Base-by-base conservation (phyloP, 2,797 vertebrate species). In the Onychomys leucogaster region DNA sequence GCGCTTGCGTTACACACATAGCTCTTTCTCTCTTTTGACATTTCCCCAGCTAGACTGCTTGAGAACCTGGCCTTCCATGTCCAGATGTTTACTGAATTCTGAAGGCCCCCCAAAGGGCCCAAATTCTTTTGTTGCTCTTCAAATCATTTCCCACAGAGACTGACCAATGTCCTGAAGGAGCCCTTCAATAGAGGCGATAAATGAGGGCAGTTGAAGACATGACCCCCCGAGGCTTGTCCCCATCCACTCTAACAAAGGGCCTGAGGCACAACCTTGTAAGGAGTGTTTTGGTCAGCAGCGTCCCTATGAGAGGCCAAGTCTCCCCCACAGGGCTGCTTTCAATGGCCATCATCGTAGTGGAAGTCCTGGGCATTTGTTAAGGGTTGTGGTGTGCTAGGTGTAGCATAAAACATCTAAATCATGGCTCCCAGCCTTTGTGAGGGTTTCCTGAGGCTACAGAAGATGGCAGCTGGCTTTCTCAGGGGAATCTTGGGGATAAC, bases 61-160 rank as follows among this genome's bases (percentile, higher is more conserved):
- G 98, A 98, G 98, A 98, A 98, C 97, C 97, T 96, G 95, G 97
- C 97, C 97, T 97, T 96, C 96, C 91, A 10, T 8, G 96, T 97
- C 98, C 98, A 98, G 98, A 98, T 98, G 98, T 98, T 97, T 97
- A 88, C 97, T 95, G 96, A 97, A 97, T 98, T 97, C 97, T 93
- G 95, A 97, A 97, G 95, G 27, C 97, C 92, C 92, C 95, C 92
- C 92, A 84, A 95, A 97, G 94, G 96, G 96, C 95, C 96, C 85
- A 92, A 78, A 89, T 94, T 83, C 98, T 96, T 98, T 98, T 98
- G 97, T 98, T 91, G 91, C 91, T 87, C 95, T 98, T 97, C 97
- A 93, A 97, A 97, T 98, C 97, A 96, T 94, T 98, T 97, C 97
- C 97, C 97, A 97, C 96, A 97, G 97, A 96, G 98, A 95, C 97